Percentiles rank a stretch among this genome's conserved stretches.
These are phyloP conservation scores for Drosophila paranaensis DNA, from an alignment of 2,888 invertebrate species.

Conservation along the genomic window DNA sequence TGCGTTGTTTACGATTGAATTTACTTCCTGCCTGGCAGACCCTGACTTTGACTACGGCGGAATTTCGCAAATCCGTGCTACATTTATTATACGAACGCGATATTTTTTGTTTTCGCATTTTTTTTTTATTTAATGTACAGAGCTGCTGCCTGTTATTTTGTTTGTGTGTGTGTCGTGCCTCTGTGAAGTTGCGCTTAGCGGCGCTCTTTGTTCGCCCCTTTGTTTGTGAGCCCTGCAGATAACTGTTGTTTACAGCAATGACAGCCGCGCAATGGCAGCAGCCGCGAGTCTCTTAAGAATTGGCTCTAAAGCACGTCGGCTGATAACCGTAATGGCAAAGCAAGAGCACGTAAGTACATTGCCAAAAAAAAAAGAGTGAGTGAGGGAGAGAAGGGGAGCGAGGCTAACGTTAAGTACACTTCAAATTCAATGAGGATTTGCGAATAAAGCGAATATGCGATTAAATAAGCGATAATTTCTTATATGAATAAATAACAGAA, in stretches of 20 bases:
- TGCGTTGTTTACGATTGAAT: conserved; percentile 85
- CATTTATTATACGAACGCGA: conserved; percentile 53
- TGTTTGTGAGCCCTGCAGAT: conserved; percentile 51
- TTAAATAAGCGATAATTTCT: conserved; percentile 81
- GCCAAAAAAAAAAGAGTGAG: conserved; percentile 43
- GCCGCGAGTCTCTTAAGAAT: conserved; percentile 47
- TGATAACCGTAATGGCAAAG: conserved; percentile 67
- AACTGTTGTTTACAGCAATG: conserved; percentile 72
- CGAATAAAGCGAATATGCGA: conserved; percentile 49
- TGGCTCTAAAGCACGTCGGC: conserved; percentile 42
- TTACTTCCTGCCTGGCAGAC: conserved; percentile 69
- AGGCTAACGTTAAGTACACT: conserved; percentile 20
- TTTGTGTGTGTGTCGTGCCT: conserved; percentile 56
- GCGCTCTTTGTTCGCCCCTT: conserved; percentile 25
- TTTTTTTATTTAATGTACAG: conserved; percentile 16
- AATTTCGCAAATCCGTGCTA: conserved; percentile 72
- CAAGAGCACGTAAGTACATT: conserved; percentile 40
- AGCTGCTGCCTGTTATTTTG: conserved; percentile 13
- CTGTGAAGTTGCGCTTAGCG: conserved; percentile 36
- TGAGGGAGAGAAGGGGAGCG: not conserved
- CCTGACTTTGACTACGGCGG: conserved; percentile 51
- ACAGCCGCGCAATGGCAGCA: conserved; percentile 7
- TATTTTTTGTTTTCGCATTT: conserved; percentile 28
- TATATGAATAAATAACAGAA: conserved; percentile 73
- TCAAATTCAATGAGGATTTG: conserved; percentile 60